These are phyloP conservation scores for Pissodes strobi DNA, from an alignment of 1,140 invertebrate species.

Conservation along the genomic window DNA sequence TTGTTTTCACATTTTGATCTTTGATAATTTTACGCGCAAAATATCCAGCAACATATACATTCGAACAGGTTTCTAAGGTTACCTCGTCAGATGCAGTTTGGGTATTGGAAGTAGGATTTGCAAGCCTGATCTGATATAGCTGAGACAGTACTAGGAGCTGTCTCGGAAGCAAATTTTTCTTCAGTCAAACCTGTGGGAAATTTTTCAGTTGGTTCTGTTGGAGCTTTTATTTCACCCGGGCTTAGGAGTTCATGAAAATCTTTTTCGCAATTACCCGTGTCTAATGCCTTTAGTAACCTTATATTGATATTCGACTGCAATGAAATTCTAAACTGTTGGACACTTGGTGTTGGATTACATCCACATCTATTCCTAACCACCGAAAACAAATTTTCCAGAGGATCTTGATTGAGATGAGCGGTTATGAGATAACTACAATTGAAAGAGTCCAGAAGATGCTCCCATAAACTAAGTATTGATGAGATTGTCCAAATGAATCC, in stretches of 20 bases:
- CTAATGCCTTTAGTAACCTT: neutral
- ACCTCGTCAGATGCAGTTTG: neutral
- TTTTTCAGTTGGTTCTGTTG: too few species aligned
- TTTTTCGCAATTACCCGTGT: neutral
- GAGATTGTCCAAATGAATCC: too few species aligned
- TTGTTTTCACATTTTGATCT: neutral
- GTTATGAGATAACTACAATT: neutral
- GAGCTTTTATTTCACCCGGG: too few species aligned
- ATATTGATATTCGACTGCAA: too few species aligned
- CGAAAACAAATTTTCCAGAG: too few species aligned
- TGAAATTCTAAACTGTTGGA: neutral
- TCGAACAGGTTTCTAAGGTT: neutral
- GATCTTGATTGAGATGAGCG: constrained; percentile 27
- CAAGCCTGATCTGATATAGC: too few species aligned
- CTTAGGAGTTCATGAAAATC: neutral
- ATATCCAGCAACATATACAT: neutral
- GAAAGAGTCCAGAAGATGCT: neutral
- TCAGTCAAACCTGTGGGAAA: too few species aligned
- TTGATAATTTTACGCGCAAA: neutral
- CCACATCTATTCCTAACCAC: too few species aligned
- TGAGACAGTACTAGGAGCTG: too few species aligned
- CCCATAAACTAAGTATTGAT: neutral
- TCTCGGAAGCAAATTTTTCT: too few species aligned
- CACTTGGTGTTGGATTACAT: constrained; percentile 1
- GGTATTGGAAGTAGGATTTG: too few species aligned